A percentile compares a stretch with the other conserved stretches of the same genome.
Evolutionary conservation across 2,888 invertebrate genomes (phyloP).

Genomic region (Sicus ferrugineus): DNA sequence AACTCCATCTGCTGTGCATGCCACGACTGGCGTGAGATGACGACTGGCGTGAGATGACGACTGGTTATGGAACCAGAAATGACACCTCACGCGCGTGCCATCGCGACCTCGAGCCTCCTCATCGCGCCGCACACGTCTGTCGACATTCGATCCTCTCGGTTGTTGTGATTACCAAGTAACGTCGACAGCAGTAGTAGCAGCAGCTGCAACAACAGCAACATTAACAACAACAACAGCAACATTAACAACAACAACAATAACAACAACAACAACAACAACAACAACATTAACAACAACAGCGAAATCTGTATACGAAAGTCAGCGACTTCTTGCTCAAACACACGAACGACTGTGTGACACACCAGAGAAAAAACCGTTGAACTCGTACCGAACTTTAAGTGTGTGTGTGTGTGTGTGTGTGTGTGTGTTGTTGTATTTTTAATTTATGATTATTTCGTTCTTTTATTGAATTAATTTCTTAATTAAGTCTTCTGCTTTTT

Average conservation of each 20-base stretch:
- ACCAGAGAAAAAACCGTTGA: background rate
- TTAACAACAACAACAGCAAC: no score
- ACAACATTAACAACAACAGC: background rate
- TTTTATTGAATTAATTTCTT: background rate
- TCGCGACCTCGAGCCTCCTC: no score
- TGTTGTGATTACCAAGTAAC: no score
- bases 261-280: background rate
- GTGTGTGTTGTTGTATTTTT: conserved; percentile 33
- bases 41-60: no score
- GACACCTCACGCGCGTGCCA: no score
- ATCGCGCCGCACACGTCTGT: background rate
- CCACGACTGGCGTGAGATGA: no score
- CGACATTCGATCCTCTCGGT: background rate
- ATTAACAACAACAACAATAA: background rate
- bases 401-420: background rate
- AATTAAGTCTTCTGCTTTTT: background rate
- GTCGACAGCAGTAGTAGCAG: no score
- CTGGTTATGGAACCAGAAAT: no score
- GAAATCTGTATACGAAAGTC: background rate
- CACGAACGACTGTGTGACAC: background rate
- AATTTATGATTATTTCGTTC: no score
- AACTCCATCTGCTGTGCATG: background rate
- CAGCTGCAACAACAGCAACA: no score
- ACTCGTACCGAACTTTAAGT: no score
- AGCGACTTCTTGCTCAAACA: no score